phyloP scores from a whole-genome alignment of 2,888 invertebrate species.

The Chrysolina haemoptera region DNA sequence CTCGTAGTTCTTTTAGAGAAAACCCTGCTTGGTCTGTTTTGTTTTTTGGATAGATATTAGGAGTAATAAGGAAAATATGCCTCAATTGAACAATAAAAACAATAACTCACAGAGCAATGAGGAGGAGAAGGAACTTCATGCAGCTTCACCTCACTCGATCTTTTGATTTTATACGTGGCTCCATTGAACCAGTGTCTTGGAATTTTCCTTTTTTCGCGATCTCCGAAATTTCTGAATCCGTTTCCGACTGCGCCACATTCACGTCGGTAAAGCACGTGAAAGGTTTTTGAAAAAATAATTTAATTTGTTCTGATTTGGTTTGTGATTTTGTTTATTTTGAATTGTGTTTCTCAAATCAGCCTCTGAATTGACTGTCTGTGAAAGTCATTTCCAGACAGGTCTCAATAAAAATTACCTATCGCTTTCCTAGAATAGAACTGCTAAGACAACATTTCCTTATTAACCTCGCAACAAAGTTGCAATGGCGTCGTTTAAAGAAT shows the following conservation, averaged over 20 bases:
- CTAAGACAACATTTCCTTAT: too few species aligned
- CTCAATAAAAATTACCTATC: too few species aligned
- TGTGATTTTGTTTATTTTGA: too few species aligned
- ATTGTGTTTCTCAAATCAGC: too few species aligned
- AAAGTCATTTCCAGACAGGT: too few species aligned
- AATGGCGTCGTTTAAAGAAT: too few species aligned
- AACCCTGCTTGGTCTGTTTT: not conserved
- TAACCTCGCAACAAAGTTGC: too few species aligned
- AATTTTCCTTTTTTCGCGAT: not conserved
- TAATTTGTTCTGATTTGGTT: not conserved
- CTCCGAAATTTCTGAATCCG: not conserved
- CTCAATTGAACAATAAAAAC: not conserved
- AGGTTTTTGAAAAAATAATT: not conserved
- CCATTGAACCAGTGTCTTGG: not conserved
- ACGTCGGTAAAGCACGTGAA: not conserved
- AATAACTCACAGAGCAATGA: conserved; percentile 6
- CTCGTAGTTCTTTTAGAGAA: not conserved
- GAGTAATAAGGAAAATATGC: not conserved
- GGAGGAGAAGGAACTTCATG: conserved; percentile 11
- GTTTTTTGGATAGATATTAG: not conserved
- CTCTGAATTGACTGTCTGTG: too few species aligned
- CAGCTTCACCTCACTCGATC: not conserved
- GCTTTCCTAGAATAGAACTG: too few species aligned
- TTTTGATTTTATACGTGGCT: not conserved
- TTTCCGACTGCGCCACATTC: not conserved